Evolutionary conservation across 1,140 invertebrate species (phyloP).

Genomic region (Semibalanus balanoides): DNA sequence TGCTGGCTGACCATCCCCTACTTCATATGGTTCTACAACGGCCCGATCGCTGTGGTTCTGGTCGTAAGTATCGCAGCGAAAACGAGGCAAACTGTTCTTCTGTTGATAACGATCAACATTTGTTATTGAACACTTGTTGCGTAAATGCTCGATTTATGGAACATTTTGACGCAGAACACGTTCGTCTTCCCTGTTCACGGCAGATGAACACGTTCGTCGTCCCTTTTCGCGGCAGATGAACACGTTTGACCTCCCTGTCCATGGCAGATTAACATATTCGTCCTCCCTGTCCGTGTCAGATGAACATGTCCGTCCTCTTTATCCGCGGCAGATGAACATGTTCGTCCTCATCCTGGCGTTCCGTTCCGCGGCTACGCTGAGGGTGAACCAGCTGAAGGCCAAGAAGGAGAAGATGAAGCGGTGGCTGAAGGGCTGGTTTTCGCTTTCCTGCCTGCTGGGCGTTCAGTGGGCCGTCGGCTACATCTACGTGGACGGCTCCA

Average conservation of each 20-base stretch:
- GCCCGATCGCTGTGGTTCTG: slow-evolving; percentile 12
- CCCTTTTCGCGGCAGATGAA: too few species aligned
- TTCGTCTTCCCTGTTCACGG: too few species aligned
- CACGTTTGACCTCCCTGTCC: too few species aligned
- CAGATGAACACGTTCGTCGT: too few species aligned
- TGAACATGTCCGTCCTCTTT: too few species aligned
- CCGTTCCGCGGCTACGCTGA: slow-evolving; percentile 12
- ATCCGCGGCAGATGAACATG: slow-evolving; percentile 14
- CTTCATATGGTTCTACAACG: slow-evolving; percentile 18
- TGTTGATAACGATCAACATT: too few species aligned
- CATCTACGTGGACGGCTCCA: slow-evolving; percentile 18
- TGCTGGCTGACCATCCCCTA: slow-evolving; percentile 15
- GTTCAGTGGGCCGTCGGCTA: slow-evolving; percentile 22
- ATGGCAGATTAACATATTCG: too few species aligned
- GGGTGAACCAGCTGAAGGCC: slow-evolving; percentile 13
- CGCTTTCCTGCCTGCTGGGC: slow-evolving; percentile 20
- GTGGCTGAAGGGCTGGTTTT: slow-evolving; percentile 21
- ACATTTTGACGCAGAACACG: too few species aligned
- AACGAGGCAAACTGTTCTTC: too few species aligned
- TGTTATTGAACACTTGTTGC: too few species aligned
- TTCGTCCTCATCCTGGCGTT: slow-evolving; percentile 10
- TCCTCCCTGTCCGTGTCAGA: too few species aligned
- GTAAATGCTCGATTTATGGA: too few species aligned
- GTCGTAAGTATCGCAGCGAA: slow-evolving; percentile 15
- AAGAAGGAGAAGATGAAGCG: slow-evolving; percentile 10